Evolutionary conservation across 2,888 invertebrate genomes (phyloP).

Genomic region (Capitulum mitella): DNA sequence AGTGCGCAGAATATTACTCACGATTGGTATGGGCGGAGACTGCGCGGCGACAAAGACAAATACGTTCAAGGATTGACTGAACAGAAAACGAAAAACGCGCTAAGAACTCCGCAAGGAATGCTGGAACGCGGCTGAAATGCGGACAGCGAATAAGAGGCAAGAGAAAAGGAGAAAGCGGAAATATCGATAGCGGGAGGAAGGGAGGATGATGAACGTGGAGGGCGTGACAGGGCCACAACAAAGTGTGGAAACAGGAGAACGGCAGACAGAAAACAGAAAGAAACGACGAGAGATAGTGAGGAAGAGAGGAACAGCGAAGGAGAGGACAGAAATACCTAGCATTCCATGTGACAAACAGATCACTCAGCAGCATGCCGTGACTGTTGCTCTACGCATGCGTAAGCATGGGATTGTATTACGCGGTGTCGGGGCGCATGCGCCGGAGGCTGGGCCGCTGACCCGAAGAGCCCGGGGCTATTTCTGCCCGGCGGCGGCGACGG

Average conservation of each 20-base stretch:
- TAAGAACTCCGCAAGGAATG: no score
- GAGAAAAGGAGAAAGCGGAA: background rate
- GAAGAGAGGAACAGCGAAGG: background rate
- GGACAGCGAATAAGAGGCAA: background rate
- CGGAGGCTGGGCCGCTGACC: background rate
- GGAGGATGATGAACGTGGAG: background rate
- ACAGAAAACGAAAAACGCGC: no score
- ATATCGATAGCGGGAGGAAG: background rate
- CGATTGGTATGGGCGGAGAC: no score
- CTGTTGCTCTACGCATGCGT: no score
- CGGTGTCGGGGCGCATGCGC: background rate
- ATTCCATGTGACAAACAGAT: no score
- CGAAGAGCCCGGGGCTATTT: background rate
- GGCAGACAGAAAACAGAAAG: background rate
- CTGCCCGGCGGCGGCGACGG: conserved; percentile 4
- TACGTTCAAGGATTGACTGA: no score
- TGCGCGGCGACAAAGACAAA: no score
- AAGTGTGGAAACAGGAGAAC: background rate
- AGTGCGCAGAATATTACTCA: no score
- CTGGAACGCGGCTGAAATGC: no score
- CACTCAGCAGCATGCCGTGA: no score
- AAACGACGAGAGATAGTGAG: background rate
- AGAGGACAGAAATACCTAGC: background rate
- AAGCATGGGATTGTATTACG: no score
- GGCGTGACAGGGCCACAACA: background rate